Evolutionary conservation across 53 echinoderm and acorn worm genomes (phyloP).

Genomic region (Stichopus horrens): DNA sequence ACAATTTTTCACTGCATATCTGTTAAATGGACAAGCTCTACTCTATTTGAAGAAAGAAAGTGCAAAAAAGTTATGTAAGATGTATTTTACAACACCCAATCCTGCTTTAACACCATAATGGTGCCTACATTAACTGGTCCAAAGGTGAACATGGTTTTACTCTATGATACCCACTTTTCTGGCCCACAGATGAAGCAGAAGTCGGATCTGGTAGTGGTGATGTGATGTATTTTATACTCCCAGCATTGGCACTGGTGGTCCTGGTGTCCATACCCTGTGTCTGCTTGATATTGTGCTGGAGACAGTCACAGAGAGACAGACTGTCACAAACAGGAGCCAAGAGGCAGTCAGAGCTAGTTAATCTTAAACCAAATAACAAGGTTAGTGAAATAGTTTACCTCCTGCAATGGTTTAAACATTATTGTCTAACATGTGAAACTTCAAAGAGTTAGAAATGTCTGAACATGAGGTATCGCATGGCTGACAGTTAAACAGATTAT

Average conservation of each 20-base stretch:
- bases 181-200: slow-evolving; percentile 9
- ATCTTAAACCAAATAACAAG: slow-evolving; percentile 81
- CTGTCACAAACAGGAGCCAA: slow-evolving; percentile 53
- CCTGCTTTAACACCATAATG: neutral
- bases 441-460: too few relatives aligned
- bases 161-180: neutral
- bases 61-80: too few relatives aligned
- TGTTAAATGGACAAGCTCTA: too few relatives aligned
- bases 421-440: too few relatives aligned
- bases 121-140: too few relatives aligned
- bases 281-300: slow-evolving; percentile 79
- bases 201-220: neutral
- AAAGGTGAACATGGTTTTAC: neutral
- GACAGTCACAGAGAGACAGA: slow-evolving; percentile 63
- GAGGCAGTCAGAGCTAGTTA: slow-evolving; percentile 74
- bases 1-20: too few relatives aligned
- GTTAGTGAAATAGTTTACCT: slow-evolving; percentile 40
- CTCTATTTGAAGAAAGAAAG: too few relatives aligned
- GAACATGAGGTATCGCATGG: too few relatives aligned
- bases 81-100: neutral
- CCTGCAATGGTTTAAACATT: too few relatives aligned
- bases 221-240: slow-evolving; percentile 91
- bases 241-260: slow-evolving; percentile 73
- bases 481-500: too few relatives aligned
- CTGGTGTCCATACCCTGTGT: slow-evolving; percentile 70